A percentile compares a stretch with the other conserved stretches of the same genome.
phyloP scores from a whole-genome alignment of 2,797 vertebrate species.

The Streptopelia turtur region DNA sequence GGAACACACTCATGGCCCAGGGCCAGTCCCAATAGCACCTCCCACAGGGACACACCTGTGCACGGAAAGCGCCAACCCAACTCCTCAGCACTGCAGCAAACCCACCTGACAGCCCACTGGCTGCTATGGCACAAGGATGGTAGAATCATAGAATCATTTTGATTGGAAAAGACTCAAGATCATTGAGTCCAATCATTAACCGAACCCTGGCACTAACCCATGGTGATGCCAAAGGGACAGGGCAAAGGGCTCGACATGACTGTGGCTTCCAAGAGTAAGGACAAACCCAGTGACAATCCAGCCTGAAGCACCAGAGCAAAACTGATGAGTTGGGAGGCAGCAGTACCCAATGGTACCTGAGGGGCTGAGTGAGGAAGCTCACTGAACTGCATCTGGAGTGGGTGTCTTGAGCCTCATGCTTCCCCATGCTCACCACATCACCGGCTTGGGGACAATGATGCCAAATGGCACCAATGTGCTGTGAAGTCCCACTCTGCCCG shows the following conservation, averaged over 20 bases:
- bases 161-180: too few relatives aligned
- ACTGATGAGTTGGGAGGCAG: fast-evolving
- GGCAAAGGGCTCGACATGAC: fast-evolving
- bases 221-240: fast-evolving
- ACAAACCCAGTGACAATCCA: neutral
- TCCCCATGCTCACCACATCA: neutral
- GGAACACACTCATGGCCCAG: fast-evolving
- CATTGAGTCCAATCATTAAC: too few relatives aligned
- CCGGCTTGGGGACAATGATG: fast-evolving
- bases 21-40: fast-evolving
- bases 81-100: fast-evolving
- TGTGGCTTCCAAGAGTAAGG: fast-evolving
- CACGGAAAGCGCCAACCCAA: fast-evolving
- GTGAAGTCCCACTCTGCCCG: fast-evolving
- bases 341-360: fast-evolving
- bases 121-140: neutral
- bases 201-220: too few relatives aligned
- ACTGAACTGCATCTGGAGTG: fast-evolving
- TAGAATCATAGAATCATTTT: too few relatives aligned
- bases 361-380: neutral
- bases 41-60: neutral
- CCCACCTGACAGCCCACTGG: fast-evolving
- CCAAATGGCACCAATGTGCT: fast-evolving
- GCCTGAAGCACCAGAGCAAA: neutral
- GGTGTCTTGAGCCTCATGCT: neutral